Percentiles rank a stretch among this genome's conserved stretches.
These are phyloP conservation scores for Seira musarum DNA, from an alignment of 2,888 invertebrate genomes.

Conservation along the genomic window DNA sequence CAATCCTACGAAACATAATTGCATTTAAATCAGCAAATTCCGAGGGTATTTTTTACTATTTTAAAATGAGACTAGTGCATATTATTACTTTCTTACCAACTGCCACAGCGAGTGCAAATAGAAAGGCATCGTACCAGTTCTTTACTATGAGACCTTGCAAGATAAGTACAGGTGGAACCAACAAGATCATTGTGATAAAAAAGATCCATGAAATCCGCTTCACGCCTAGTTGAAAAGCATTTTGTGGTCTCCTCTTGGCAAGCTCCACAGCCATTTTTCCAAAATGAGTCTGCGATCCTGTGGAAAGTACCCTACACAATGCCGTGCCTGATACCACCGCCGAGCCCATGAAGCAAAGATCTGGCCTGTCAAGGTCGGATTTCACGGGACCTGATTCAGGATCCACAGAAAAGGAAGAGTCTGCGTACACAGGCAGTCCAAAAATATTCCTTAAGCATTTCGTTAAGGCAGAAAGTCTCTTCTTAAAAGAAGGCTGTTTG, in stretches of 20 bases:
- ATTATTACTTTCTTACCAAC: too few relatives aligned
- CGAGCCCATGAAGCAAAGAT: conserved; percentile 60
- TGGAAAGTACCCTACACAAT: conserved; percentile 31
- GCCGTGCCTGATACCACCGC: conserved; percentile 56
- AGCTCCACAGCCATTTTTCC: conserved; percentile 48
- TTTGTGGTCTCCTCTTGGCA: conserved; percentile 36
- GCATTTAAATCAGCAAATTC: neutral
- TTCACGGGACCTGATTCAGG: conserved; percentile 2
- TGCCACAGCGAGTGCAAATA: conserved; percentile 55
- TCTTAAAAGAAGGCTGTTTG: neutral
- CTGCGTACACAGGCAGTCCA: conserved; percentile 36
- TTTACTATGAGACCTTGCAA: conserved; percentile 46
- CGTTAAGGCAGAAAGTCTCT: neutral
- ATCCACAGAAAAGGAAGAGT: neutral
- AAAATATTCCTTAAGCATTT: conserved; percentile 28
- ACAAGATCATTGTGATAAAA: conserved; percentile 49
- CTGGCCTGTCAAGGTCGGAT: conserved; percentile 40
- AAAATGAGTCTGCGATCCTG: conserved; percentile 46
- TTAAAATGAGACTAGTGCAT: too few relatives aligned
- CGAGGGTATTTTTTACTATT: too few relatives aligned
- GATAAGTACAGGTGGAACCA: conserved; percentile 55
- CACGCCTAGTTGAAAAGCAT: conserved; percentile 60
- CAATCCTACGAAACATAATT: conserved; percentile 21
- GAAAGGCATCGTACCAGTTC: conserved; percentile 40
- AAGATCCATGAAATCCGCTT: conserved; percentile 61